Evolutionary conservation across 2,888 invertebrate genomes (phyloP), one percentile per base, ranked within the genome.

Genomic region (Cosmopolites sordidus): DNA sequence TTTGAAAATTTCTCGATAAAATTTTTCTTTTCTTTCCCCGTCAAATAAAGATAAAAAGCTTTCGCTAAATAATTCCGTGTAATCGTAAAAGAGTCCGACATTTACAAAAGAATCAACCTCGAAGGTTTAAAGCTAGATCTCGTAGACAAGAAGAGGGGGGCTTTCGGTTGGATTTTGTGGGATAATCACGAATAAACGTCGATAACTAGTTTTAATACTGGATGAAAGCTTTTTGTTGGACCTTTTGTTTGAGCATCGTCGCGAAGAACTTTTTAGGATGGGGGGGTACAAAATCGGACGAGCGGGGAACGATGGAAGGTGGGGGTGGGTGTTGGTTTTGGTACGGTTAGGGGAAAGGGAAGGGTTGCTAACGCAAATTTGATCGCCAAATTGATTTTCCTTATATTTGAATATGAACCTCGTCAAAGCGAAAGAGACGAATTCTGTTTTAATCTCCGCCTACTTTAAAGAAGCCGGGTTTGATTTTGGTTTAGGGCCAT

Each of bases 191-290:
- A 27, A 51, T 45, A 51, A 51, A 56, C 46, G 56, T 51, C 51
- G 56, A 56, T 56, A 56, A 51, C 56, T 40, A 40, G 48, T 51
- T 56, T 51, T 56, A 56, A 56, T 56, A 56, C 56, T 48, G 51
- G 56, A 51, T 56, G 51, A 56, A 56, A 56, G 56, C 48, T 56
- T 56, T 56, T 55, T 56, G 51, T 51, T 51, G 45, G 56, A 48
- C 56, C 56, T 56, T 22, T 51, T 55, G 55, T 55, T 55, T 55
- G 48, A 55, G 50, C 42, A 12, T 42, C 37, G 42, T 41, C 16
- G 48, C 33, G 43, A 45, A 54, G 48, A 56, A 56, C 44, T 56
- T 48, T 38, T 42, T 51, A 38, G 29, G 45, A 12, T 11, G 22
- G 22, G 22, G 4, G 22, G 8, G 22, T 3, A 8, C 22, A 8